phyloP scores from a whole-genome alignment of 2,888 invertebrate species.

The Drosophila pseudotalamancana region DNA sequence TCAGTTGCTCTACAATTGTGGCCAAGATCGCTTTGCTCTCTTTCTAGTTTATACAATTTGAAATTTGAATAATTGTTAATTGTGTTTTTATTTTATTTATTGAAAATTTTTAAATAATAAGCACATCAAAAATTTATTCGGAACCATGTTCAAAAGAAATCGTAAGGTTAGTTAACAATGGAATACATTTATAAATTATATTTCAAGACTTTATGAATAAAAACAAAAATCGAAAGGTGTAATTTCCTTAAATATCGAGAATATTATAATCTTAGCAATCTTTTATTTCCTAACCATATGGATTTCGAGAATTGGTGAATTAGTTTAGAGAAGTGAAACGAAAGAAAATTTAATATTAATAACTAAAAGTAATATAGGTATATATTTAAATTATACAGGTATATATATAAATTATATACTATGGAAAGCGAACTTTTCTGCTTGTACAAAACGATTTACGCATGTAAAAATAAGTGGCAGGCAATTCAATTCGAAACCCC shows the following conservation, averaged over 20 bases:
- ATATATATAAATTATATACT: background rate
- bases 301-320: too few species aligned
- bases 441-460: constrained; percentile 18
- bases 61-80: too few species aligned
- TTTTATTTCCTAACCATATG: too few species aligned
- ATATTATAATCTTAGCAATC: too few species aligned
- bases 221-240: too few species aligned
- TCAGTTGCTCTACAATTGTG: constrained; percentile 62
- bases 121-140: background rate
- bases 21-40: constrained; percentile 58
- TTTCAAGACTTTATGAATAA: too few species aligned
- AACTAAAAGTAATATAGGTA: background rate
- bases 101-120: constrained; percentile 4
- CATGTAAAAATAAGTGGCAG: constrained; percentile 41
- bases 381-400: background rate
- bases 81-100: constrained; percentile 26
- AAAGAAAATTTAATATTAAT: background rate
- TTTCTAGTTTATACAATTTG: too few species aligned
- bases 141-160: constrained; percentile 35
- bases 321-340: background rate
- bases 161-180: constrained; percentile 36
- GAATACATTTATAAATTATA: background rate
- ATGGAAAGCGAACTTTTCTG: background rate
- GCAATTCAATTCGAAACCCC: constrained; percentile 48
- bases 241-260: too few species aligned